A percentile compares a stretch with the other conserved stretches of the same genome.
These are phyloP conservation scores for Stenodera caucasica DNA, from an alignment of 2,888 invertebrate genomes.

Conservation along the genomic window DNA sequence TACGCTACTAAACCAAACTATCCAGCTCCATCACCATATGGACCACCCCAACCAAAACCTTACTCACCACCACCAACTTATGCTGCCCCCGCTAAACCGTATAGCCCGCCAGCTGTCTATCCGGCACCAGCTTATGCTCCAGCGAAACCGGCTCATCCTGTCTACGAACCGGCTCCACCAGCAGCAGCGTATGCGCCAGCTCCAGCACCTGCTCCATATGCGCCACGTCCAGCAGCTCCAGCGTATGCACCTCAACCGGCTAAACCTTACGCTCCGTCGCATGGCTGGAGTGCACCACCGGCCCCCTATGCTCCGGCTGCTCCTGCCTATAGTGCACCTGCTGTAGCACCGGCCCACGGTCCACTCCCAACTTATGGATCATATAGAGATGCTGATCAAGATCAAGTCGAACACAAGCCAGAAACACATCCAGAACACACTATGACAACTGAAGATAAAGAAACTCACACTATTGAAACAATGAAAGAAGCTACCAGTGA, in stretches of 20 bases:
- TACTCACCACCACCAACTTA: conserved; percentile 25
- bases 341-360: not conserved
- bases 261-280: conserved; percentile 5
- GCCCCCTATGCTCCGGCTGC: not conserved
- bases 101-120: conserved; percentile 28
- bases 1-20: conserved; percentile 29
- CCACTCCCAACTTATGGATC: not conserved
- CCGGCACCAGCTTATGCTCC: conserved; percentile 17
- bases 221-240: conserved; percentile 18
- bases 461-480: conserved; percentile 41
- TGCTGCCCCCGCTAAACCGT: conserved; percentile 26
- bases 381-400: not conserved
- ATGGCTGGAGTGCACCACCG: not conserved
- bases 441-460: conserved; percentile 29
- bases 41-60: not conserved
- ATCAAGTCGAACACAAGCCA: not conserved
- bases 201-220: conserved; percentile 18
- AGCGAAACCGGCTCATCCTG: conserved; percentile 12
- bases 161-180: conserved; percentile 1
- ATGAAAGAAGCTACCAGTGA: conserved; percentile 41
- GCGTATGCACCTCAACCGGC: conserved; percentile 16
- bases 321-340: not conserved
- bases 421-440: not conserved
- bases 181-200: conserved; percentile 15
- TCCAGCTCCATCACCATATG: conserved; percentile 23